Base-by-base conservation (phyloP, 1,140 invertebrate species). In the Drosophila orena region DNA sequence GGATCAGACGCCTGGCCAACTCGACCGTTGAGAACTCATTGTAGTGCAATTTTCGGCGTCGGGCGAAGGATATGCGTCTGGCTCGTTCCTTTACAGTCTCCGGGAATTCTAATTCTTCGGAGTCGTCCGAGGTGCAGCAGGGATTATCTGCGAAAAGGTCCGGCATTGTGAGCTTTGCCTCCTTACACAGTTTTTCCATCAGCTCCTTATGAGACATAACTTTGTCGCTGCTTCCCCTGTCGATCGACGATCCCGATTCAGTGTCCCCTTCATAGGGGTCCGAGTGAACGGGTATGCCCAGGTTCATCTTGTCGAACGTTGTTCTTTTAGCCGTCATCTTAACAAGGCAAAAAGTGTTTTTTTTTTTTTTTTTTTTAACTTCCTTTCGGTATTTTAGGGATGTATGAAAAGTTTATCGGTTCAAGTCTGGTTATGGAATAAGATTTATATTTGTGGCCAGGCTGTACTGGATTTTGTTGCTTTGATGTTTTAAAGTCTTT, bases 1-100 rank as follows among this genome's bases (percentile, higher is more conserved):
- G 20, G 20, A 78, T 64, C 5, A 78, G 59, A 0, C 54, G 66
- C 2, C 75, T 27, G 27, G 76, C 76, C 50, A 72, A n/a, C 1
- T 34, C 35, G 2, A 78, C 76, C 0, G 75, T 43, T 0, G 27
- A 2, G 14, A 59, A 78, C 27, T 78, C 76, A 8, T 15, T 58
- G 20, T 78, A 72, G 38, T 78, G 75, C 38, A 43, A 2, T n/a
- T 30, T 56, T n/a, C 76, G 44, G 0, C 66, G 75, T 1, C 43
- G 55, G 1, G 30, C 54, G 7, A 78, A 78, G 34, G 61, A 24
- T 10, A 65, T 4, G 6, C 66, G 66, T 1, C 46, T 53, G 14
- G 66, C 71, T 35, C 49, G 40, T 27, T 79, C 69, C 1, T 24
- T 1, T 7, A 59, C 0, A 4, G 59, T 56, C 8, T 79, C 76